Conservation (phyloP, 2,797 vertebrate species). For the Eulemur mongoz region DNA sequence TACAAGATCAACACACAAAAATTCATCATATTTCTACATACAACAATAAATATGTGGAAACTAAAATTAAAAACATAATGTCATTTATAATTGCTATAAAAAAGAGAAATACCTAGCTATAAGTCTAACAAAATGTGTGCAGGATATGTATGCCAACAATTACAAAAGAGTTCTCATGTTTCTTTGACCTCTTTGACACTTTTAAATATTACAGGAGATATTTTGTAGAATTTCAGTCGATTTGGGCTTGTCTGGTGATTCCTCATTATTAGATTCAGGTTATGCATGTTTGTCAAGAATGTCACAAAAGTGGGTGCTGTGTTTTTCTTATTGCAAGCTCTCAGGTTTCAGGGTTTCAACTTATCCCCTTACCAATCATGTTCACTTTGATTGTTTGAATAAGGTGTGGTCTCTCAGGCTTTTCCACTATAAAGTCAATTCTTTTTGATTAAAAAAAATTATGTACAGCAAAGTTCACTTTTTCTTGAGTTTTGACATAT, state of each 20-base stretch:
- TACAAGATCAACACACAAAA: neutral
- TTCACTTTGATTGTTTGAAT: neutral
- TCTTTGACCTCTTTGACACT: neutral
- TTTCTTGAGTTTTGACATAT: neutral
- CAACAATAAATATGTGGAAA: neutral
- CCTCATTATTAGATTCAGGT: neutral
- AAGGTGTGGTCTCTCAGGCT: neutral
- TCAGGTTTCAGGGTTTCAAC: neutral
- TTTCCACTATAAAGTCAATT: neutral
- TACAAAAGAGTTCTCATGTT: neutral
- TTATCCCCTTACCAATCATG: neutral
- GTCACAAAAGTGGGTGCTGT: neutral
- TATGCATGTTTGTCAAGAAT: neutral
- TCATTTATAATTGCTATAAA: neutral
- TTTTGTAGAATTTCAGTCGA: neutral
- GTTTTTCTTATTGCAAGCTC: neutral
- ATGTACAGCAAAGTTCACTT: neutral
- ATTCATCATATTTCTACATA: neutral
- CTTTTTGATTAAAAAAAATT: neutral
- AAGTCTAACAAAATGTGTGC: neutral
- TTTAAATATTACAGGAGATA: neutral
- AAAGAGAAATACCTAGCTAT: neutral
- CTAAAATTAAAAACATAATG: neutral
- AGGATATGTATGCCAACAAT: neutral
- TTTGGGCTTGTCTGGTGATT: neutral